These are phyloP conservation scores for Yoshiicerus persimilis DNA, from an alignment of 1,140 invertebrate species.

Conservation along the genomic window DNA sequence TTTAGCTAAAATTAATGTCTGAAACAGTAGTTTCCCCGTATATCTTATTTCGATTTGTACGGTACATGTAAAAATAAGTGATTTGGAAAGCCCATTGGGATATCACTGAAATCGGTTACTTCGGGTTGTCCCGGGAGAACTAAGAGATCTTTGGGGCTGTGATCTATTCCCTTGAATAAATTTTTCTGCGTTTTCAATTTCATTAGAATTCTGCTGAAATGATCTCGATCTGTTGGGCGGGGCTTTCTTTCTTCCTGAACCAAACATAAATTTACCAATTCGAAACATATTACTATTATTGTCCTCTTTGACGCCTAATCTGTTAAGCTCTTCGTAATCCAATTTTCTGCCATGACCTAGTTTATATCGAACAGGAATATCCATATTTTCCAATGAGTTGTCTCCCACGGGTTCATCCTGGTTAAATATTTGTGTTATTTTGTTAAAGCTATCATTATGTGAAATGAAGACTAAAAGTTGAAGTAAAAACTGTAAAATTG, in stretches of 20 bases:
- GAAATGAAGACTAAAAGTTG: neutral
- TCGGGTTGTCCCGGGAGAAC: neutral
- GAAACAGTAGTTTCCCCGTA: no score
- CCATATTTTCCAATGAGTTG: neutral
- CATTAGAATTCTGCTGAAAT: neutral
- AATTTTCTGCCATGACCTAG: neutral
- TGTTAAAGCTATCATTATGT: neutral
- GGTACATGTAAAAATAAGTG: no score
- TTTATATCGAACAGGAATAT: neutral
- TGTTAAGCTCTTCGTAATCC: neutral
- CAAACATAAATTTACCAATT: neutral
- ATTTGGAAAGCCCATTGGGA: no score
- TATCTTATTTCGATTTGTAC: no score
- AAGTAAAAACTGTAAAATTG: neutral
- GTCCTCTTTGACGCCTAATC: neutral
- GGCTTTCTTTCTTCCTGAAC: neutral
- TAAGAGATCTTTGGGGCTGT: neutral
- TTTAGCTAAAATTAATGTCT: no score
- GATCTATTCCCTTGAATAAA: neutral
- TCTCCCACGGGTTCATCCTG: neutral
- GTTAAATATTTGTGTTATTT: neutral
- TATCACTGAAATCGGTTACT: neutral
- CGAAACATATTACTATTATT: neutral
- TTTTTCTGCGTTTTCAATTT: neutral
- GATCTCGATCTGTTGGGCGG: neutral